Evolutionary conservation across 2,797 vertebrate genomes (phyloP).

Genomic region (Helostoma temminkii): DNA sequence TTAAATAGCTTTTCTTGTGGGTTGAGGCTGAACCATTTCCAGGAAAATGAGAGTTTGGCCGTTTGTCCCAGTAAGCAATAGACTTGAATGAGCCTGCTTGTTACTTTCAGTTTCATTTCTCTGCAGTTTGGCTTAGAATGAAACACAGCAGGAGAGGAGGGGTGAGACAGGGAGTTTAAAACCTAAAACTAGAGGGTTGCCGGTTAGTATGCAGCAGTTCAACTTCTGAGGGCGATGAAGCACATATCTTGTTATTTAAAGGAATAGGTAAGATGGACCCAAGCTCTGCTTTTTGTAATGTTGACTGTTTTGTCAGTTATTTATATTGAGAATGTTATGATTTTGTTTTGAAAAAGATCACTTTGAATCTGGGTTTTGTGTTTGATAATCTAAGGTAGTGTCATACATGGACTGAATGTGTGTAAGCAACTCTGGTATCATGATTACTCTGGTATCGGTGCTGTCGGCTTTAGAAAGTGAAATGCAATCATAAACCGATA

Average conservation of each 20-base stretch:
- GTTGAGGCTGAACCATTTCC: slow-evolving; percentile 19
- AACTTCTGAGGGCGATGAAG: background rate
- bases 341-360: no score
- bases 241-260: background rate
- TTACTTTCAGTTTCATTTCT: slow-evolving; percentile 74
- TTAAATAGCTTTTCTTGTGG: background rate
- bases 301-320: background rate
- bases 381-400: background rate
- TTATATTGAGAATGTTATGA: background rate
- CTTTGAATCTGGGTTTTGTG: background rate
- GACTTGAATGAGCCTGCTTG: background rate
- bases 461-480: background rate
- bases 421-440: no score
- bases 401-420: no score
- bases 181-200: slow-evolving; percentile 4
- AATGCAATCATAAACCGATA: no score
- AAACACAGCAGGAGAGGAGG: slow-evolving; percentile 1
- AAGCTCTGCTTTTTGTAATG: background rate
- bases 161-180: slow-evolving; percentile 24
- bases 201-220: background rate
- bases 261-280: slow-evolving; percentile 40
- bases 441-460: background rate
- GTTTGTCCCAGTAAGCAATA: background rate
- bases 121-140: slow-evolving; percentile 1
- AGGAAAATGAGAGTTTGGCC: slow-evolving; percentile 28